phyloP scores from a whole-genome alignment of 2,113 vertebrate species.

The Fukomys damarensis region DNA sequence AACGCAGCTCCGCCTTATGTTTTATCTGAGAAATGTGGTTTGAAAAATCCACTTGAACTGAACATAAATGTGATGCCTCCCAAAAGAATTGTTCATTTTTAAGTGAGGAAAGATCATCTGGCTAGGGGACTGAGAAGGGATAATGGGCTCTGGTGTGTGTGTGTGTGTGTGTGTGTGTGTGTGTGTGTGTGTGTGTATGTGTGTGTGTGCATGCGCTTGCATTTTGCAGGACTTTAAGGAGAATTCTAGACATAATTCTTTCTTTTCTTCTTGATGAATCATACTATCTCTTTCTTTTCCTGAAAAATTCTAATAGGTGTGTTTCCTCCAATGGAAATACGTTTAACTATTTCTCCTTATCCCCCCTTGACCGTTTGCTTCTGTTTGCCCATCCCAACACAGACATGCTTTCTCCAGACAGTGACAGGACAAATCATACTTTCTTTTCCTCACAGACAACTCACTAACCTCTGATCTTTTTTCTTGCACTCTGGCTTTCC shows the following conservation, averaged over 20 bases:
- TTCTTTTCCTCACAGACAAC: neutral
- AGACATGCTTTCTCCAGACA: fast-evolving
- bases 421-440: fast-evolving
- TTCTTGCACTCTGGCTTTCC: fast-evolving
- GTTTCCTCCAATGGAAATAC: neutral
- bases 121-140: neutral
- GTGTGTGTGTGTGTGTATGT: neutral
- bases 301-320: neutral
- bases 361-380: neutral
- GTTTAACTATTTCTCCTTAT: neutral
- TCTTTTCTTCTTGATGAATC: neutral
- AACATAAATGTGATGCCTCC: constrained; percentile 42
- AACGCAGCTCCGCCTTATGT: constrained; percentile 36
- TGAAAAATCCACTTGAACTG: constrained; percentile 61
- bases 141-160: neutral
- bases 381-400: neutral
- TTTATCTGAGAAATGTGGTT: constrained; percentile 64
- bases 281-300: fast-evolving
- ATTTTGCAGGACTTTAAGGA: neutral
- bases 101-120: constrained; percentile 57
- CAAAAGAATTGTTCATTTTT: constrained; percentile 65
- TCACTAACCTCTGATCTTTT: neutral
- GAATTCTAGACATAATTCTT: fast-evolving
- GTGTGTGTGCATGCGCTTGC: neutral
- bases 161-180: neutral